phyloP scores from a whole-genome alignment of 1,140 invertebrate species.

The Zophobas atratus region DNA sequence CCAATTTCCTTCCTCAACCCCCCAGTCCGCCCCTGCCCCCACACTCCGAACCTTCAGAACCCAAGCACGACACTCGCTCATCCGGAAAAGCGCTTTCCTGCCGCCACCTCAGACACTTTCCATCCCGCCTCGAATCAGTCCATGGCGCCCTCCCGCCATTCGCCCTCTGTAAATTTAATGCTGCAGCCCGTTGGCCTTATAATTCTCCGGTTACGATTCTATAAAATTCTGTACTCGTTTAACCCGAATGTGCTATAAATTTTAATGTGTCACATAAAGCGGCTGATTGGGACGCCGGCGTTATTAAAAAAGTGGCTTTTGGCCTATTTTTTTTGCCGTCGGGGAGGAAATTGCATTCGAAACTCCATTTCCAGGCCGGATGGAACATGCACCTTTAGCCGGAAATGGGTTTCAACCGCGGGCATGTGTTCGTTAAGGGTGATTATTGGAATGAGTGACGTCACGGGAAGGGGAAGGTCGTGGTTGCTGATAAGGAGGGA shows the following conservation, averaged over 20 bases:
- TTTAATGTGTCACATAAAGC: conserved; percentile 29
- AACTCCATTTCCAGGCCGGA: neutral
- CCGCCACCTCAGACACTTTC: no score
- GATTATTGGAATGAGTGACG: neutral
- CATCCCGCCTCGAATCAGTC: no score
- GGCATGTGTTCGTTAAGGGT: neutral
- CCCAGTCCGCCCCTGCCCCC: no score
- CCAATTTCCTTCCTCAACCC: no score
- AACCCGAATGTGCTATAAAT: conserved; percentile 28
- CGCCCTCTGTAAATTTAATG: neutral
- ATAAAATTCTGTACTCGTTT: conserved; percentile 8
- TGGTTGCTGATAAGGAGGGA: neutral
- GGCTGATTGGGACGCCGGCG: neutral
- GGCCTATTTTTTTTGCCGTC: conserved; percentile 2
- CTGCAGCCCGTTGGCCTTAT: neutral
- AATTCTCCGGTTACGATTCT: neutral
- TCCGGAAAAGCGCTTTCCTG: no score
- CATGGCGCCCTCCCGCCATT: neutral
- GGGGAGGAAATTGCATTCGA: conserved; percentile 5
- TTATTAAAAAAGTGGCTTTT: conserved; percentile 2
- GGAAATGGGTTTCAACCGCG: neutral
- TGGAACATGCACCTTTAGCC: neutral
- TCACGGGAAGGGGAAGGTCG: neutral
- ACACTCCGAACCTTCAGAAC: no score
- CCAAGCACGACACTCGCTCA: no score